These are phyloP conservation scores for Clanis bilineata DNA, from an alignment of 2,888 invertebrate species.

Conservation along the genomic window DNA sequence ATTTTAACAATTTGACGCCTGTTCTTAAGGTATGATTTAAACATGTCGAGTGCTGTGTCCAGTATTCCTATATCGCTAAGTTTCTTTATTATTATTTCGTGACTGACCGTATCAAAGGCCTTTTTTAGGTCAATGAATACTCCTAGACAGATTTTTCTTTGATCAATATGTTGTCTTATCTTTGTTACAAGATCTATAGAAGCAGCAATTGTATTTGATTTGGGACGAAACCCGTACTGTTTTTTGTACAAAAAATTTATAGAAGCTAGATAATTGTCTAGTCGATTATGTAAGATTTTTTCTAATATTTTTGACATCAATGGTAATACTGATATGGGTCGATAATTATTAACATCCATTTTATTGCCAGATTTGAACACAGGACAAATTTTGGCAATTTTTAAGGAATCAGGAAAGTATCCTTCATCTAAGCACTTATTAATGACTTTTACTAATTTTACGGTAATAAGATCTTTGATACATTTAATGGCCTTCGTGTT, in stretches of 20 bases:
- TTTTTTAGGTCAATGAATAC: slow-evolving; percentile 21
- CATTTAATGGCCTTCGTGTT: neutral
- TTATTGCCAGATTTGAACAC: slow-evolving; percentile 26
- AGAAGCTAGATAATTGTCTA: neutral
- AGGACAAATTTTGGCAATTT: slow-evolving; percentile 29
- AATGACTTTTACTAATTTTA: neutral
- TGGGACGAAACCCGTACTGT: slow-evolving; percentile 24
- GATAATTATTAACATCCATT: slow-evolving; percentile 27
- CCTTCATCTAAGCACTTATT: slow-evolving; percentile 18
- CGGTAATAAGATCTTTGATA: neutral
- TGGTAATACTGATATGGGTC: slow-evolving; percentile 27
- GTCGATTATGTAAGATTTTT: neutral
- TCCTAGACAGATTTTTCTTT: slow-evolving; percentile 14
- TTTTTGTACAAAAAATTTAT: neutral
- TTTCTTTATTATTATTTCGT: neutral
- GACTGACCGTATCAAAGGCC: slow-evolving; percentile 20
- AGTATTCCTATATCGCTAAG: too few species aligned
- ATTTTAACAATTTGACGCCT: slow-evolving; percentile 12
- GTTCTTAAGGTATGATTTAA: slow-evolving; percentile 9
- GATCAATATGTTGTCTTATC: slow-evolving; percentile 19
- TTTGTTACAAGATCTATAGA: slow-evolving; percentile 19
- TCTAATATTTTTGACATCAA: slow-evolving; percentile 4
- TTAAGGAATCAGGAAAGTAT: slow-evolving; percentile 25
- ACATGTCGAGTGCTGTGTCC: neutral
- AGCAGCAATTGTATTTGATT: slow-evolving; percentile 20